These are phyloP conservation scores for Podabrus alpinus DNA, from an alignment of 2,888 invertebrate genomes.

Conservation along the genomic window DNA sequence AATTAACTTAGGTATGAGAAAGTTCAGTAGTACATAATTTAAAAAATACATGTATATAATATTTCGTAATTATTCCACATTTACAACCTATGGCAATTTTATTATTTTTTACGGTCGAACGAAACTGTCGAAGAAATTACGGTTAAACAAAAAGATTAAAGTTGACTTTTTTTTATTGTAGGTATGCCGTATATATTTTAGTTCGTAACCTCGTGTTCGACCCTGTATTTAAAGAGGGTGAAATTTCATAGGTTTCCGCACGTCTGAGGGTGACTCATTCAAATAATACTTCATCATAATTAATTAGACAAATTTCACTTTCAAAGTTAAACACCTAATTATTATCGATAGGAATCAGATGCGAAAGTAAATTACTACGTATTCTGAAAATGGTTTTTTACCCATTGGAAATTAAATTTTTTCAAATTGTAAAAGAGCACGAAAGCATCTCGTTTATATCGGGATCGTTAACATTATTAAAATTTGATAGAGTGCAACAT, in stretches of 20 bases:
- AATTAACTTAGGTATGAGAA: neutral
- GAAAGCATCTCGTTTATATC: neutral
- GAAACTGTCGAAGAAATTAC: neutral
- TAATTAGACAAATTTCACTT: neutral
- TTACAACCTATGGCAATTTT: neutral
- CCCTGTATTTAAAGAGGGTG: neutral
- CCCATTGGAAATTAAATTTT: neutral
- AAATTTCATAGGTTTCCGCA: neutral
- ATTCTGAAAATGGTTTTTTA: neutral
- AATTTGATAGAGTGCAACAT: neutral
- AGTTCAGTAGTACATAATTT: neutral
- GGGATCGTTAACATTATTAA: neutral
- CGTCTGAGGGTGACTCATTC: neutral
- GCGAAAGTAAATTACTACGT: neutral
- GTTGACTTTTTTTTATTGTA: neutral
- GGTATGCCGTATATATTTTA: no score
- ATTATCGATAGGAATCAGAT: neutral
- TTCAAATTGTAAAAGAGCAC: neutral
- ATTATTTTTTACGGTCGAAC: neutral
- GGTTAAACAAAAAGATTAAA: neutral
- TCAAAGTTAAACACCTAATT: neutral
- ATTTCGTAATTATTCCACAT: neutral
- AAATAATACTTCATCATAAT: neutral
- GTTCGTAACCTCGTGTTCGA: neutral
- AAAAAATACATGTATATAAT: neutral